Base-by-base conservation (phyloP, 2,888 invertebrate genomes). In the Tetrapedia diversipes region DNA sequence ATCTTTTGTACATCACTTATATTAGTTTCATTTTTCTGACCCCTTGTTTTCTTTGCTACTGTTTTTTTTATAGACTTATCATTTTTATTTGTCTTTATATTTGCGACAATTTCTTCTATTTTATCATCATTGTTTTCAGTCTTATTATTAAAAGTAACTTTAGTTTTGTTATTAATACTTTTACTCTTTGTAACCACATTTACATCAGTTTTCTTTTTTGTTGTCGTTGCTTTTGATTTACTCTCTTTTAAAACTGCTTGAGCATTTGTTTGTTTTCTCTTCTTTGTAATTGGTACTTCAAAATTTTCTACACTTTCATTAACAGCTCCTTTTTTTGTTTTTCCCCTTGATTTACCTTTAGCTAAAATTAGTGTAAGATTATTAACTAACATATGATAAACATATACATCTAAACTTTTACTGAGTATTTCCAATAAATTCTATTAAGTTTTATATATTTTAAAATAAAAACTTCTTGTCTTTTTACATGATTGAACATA, bases 271-370 rank as follows among this genome's bases (percentile, higher is more conserved):
- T 57, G 7, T 7, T 57, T 66, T 43, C 47, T 63, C 43, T 79
- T 83, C 29, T 73, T 79, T n/a, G 22, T 1, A 16, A n/a, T 0
- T 39, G 41, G 57, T 49, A 24, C 45, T 27, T 77, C 69, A 1
- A 32, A 14, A 24, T 29, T 34, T 10, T 77, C 65, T 27, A 45
- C 29, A 56, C 27, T 24, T 34, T 71, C 72, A 8, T 14, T 29
- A 1, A 22, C 45, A 2, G 27, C 29, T 45, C 14, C 59, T 66
- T 77, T 85, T 29, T 71, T 82, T 0, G 68, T 3, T 39, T 59
- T 81, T 65, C 70, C 72, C 29, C 67, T 81, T 1, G 78, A 53
- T 29, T 77, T 86, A 7, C 4, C 29, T 51, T 79, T 65, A 4
- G 41, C 84, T 84, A 43, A 61, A 78, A 71, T 24, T 10, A 60